Percentiles rank a stretch among this genome's conserved stretches.
These are phyloP conservation scores for Mimachlamys varia DNA, from an alignment of 2,888 invertebrate species.

Conservation along the genomic window DNA sequence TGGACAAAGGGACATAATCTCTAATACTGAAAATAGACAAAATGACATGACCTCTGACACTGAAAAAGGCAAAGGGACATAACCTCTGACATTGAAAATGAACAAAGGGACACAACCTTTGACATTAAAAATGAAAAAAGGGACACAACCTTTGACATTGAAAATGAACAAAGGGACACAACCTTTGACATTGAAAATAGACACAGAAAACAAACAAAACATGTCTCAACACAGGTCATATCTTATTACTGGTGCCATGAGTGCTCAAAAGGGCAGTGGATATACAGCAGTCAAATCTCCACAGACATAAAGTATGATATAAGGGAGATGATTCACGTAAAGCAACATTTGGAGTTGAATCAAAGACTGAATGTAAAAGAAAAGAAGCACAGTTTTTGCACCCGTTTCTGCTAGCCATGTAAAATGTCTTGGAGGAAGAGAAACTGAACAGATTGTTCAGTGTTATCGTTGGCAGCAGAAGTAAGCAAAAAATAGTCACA, in stretches of 20 bases:
- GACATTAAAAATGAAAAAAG: not conserved
- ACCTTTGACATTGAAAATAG: too few relatives aligned
- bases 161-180: too few relatives aligned
- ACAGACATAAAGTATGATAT: not conserved
- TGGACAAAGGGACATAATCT: too few relatives aligned
- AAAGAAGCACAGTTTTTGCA: not conserved
- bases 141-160: not conserved
- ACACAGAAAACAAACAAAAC: too few relatives aligned
- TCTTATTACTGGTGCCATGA: not conserved
- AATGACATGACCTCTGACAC: not conserved
- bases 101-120: not conserved
- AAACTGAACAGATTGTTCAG: not conserved
- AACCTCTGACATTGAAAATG: not conserved
- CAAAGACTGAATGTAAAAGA: not conserved
- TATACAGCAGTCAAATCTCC: not conserved
- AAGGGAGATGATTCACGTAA: not conserved
- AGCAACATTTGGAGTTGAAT: not conserved
- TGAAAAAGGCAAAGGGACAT: not conserved
- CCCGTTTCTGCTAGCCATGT: not conserved
- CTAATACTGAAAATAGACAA: not conserved
- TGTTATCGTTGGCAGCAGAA: constrained; percentile 28
- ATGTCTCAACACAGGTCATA: too few relatives aligned
- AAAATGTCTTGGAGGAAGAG: not conserved
- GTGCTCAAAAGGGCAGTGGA: not conserved
- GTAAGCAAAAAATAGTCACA: not conserved